These are phyloP conservation scores for Parambassis ranga DNA, from an alignment of 2,797 vertebrate species.

Conservation along the genomic window DNA sequence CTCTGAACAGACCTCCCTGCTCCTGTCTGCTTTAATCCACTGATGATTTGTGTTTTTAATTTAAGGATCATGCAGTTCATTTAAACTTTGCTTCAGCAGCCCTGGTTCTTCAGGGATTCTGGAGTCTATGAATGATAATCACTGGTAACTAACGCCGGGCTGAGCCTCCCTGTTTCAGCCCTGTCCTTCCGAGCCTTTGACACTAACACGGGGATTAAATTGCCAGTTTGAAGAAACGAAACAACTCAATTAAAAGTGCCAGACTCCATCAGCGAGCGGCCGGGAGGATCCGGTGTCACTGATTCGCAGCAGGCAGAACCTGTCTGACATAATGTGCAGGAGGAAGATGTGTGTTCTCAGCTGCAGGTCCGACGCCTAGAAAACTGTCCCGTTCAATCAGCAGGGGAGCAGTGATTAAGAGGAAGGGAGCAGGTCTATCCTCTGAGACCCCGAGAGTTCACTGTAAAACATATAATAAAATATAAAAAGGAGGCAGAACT, in stretches of 20 bases:
- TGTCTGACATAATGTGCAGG: constrained; percentile 7
- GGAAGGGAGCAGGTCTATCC: constrained; percentile 4
- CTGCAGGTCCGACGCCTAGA: constrained; percentile 21
- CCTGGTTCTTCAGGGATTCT: constrained; percentile 9
- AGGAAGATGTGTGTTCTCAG: constrained; percentile 16
- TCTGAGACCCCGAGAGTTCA: background rate
- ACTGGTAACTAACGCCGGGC: constrained; percentile 48
- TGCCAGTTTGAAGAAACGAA: constrained; percentile 54
- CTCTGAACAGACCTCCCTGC: background rate
- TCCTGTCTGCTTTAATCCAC: background rate
- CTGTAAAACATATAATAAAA: too few species aligned
- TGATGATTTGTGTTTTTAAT: background rate
- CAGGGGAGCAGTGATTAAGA: background rate
- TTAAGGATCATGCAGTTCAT: constrained; percentile 5
- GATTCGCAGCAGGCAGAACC: constrained; percentile 26
- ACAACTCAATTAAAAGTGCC: constrained; percentile 64
- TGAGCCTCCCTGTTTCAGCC: constrained; percentile 12
- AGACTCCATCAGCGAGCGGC: constrained; percentile 26
- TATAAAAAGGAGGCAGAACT: too few species aligned
- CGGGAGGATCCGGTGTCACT: constrained; percentile 17
- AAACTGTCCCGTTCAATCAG: constrained; percentile 40
- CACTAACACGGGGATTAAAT: constrained; percentile 46
- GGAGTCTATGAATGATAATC: constrained; percentile 52
- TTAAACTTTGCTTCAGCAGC: constrained; percentile 27
- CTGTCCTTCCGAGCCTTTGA: constrained; percentile 13